Base-by-base conservation (phyloP, 35 echinoderm and acorn worm species). In the Apostichopus californicus region DNA sequence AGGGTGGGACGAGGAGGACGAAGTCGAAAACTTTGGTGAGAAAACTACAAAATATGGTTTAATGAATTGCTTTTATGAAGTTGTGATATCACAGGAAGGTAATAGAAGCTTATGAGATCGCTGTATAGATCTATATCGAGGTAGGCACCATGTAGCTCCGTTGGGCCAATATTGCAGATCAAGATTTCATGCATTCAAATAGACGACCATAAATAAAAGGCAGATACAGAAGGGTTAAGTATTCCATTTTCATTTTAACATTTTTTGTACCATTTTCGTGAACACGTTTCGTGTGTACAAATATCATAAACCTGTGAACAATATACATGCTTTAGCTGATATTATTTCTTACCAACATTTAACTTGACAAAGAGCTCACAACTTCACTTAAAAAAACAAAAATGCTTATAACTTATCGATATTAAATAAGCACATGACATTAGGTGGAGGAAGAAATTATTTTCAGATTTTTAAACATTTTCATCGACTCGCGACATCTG, bases 261-360 rank as follows among this genome's bases (percentile, higher is more conserved):
- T 89, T 89, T 46, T 89, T 89, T 34, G 57, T 85, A 85, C 81
- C 68, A 89, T 89, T 89, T 72, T 89, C 86, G 72, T 89, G 61
- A 89, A 60, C 86, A 89, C 86, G 64, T 89, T 89, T 73, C 86
- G 86, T 89, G 86, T 89, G 65, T 89, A 89, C 63, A 89, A 71
- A 89, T 72, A 89, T 89, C 86, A 72, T 89, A 72, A 89, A 89
- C 55, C 63, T 89, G 58, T 89, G 6, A 89, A 89, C 86, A 89
- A 89, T 89, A 89, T 89, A 89, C 86, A 89, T 64, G 68, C 60
- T 89, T 73, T 72, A 65, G 86, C 68, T 18, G 64, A 65, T 87
- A 64, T 87, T 71, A 10, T 52, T 89, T 89, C 5, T 55, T 89
- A 89, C 64, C 81, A 85, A 85, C 81, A 85, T 58, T 56, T 58